Conservation (phyloP, 2,797 vertebrate species). For the Hypotaenidia okinawae region DNA sequence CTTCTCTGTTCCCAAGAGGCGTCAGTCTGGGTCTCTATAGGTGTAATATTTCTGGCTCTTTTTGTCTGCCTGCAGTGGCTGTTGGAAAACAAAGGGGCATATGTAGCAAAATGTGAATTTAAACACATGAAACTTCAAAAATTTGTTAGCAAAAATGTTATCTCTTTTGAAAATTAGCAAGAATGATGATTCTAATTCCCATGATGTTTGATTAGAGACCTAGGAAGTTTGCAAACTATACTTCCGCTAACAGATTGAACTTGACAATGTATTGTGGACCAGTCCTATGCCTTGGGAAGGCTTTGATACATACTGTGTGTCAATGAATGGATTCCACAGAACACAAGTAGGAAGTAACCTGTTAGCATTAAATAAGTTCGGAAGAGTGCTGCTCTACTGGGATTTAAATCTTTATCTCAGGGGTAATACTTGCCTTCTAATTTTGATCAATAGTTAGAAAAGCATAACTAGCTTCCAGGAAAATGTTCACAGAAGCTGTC, state of each 20-base stretch:
- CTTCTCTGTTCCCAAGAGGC: background rate
- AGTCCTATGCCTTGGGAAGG: background rate
- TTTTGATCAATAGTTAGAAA: slow-evolving; percentile 11
- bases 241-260: background rate
- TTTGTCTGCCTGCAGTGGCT: background rate
- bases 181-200: background rate
- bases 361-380: background rate
- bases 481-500: background rate
- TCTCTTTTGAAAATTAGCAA: background rate
- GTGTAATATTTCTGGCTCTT: background rate
- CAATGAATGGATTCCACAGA: background rate
- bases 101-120: background rate
- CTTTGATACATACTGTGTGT: background rate
- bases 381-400: background rate
- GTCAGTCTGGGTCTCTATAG: background rate
- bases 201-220: background rate
- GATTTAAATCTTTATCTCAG: slow-evolving; percentile 22
- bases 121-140: background rate
- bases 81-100: background rate
- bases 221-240: background rate
- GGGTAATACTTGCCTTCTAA: background rate
- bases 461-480: background rate
- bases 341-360: background rate
- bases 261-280: background rate
- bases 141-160: background rate